Base-by-base conservation (phyloP, 2,113 vertebrate species). In the Elanus axillaris region DNA sequence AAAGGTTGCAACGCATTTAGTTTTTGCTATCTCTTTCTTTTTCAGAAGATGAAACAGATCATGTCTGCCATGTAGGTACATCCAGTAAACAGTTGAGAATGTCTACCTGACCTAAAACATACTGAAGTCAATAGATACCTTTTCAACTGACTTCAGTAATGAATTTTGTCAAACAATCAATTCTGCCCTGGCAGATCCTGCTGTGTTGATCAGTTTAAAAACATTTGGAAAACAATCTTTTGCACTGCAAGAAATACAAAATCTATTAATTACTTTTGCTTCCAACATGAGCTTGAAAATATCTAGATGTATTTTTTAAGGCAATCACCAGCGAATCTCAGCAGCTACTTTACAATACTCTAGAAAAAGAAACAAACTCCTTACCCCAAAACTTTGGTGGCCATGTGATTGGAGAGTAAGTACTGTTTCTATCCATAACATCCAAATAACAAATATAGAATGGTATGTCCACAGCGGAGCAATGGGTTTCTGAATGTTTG, bases 361-460 rank as follows among this genome's bases (percentile, higher is more conserved):
- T 42, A 82, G 67, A 53, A 74, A 60, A 97, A 94, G 77, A 52
- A 89, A 45, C 68, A 83, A 64, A 93, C 81, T 91, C 88, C 98
- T 98, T 98, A 98, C 98, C 98, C 98, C 98, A 98, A 95, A 98
- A 98, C 67, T 98, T 97, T 89, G 97, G 98, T 84, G 98, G 98
- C 98, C 97, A 98, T 81, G 91, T 82, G 73, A 94, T 91, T 45
- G 95, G 96, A 96, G 95, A 87, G 73, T 80, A 94, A 92, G 98
- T 98, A 64, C 95, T 92, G 89, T 98, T 98, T 97, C 97, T 98
- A 74, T 98, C 99, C 99, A 99, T 99, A 97, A 96, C 98, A 98
- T 98, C 96, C 97, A 97, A 95, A 95, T 87, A 96, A 74, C 77
- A 94, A 93, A 82, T 92, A 74, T 13, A 71, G 96, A 97, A 62